phyloP scores from a whole-genome alignment of 30 jellyfish, hydroid and myxozoan species.

The Cassiopea xamachana region DNA sequence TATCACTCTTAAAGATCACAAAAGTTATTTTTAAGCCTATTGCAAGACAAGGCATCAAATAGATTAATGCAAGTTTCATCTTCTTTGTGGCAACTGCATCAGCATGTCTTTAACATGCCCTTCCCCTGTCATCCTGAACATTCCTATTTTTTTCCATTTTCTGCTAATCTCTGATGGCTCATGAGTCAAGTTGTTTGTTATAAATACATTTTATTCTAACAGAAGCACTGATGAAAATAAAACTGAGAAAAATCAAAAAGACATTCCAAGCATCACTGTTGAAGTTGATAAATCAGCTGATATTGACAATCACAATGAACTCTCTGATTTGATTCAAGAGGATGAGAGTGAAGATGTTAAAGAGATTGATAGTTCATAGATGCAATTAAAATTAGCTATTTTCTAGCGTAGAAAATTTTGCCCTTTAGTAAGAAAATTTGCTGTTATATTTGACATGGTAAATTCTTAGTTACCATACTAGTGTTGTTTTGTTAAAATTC shows the following conservation, averaged over 20 bases:
- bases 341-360: not conserved
- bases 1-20: too few species aligned
- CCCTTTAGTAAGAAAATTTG: not conserved
- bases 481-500: too few species aligned
- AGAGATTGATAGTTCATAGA: constrained; percentile 1
- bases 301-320: constrained; percentile 55
- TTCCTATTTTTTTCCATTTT: too few species aligned
- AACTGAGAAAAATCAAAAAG: not conserved
- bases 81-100: too few species aligned
- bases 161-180: too few species aligned
- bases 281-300: constrained; percentile 12
- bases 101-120: too few species aligned
- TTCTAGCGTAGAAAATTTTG: not conserved
- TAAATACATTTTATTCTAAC: not conserved
- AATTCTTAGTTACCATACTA: too few species aligned
- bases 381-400: not conserved
- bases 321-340: constrained; percentile 48
- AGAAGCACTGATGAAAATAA: not conserved
- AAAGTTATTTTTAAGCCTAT: too few species aligned
- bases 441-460: not conserved
- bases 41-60: too few species aligned
- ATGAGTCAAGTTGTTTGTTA: too few species aligned
- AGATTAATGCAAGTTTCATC: too few species aligned
- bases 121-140: too few species aligned
- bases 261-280: not conserved